Conservation (phyloP, 2,797 vertebrate species). For the Poecilia wingei region DNA sequence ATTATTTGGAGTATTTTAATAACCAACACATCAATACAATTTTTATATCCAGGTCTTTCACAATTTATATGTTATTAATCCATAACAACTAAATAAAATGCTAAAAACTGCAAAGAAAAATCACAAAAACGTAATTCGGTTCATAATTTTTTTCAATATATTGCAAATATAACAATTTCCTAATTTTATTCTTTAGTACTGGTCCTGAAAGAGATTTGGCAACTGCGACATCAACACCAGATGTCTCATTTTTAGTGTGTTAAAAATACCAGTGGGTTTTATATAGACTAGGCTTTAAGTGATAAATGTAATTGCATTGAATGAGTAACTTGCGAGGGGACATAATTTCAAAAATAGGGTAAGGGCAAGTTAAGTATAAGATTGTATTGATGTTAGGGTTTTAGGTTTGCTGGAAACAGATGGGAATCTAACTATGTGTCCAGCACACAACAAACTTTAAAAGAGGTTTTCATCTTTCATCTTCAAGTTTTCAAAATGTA, state of each 20-base stretch:
- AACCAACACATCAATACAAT: too few species aligned
- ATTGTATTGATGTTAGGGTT: neutral
- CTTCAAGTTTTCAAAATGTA: constrained; percentile 29
- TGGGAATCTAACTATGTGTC: neutral
- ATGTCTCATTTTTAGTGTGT: neutral
- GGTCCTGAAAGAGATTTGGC: neutral
- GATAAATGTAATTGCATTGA: neutral
- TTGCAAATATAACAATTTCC: too few species aligned
- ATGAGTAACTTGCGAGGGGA: neutral
- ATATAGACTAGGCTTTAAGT: neutral
- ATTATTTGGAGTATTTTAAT: too few species aligned
- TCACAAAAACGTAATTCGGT: too few species aligned
- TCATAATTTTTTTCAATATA: too few species aligned
- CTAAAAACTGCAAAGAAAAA: too few species aligned
- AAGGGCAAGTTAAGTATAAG: neutral
- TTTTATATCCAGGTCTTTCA: too few species aligned
- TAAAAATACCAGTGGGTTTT: neutral
- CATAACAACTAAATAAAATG: too few species aligned
- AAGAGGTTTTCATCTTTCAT: constrained; percentile 8
- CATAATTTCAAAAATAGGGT: neutral
- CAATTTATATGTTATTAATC: too few species aligned
- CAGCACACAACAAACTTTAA: neutral
- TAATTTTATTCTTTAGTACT: neutral
- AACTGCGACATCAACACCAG: neutral
- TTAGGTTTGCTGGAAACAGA: neutral